Conservation (phyloP, 2,797 vertebrate species). For the Lepus oiostolus region DNA sequence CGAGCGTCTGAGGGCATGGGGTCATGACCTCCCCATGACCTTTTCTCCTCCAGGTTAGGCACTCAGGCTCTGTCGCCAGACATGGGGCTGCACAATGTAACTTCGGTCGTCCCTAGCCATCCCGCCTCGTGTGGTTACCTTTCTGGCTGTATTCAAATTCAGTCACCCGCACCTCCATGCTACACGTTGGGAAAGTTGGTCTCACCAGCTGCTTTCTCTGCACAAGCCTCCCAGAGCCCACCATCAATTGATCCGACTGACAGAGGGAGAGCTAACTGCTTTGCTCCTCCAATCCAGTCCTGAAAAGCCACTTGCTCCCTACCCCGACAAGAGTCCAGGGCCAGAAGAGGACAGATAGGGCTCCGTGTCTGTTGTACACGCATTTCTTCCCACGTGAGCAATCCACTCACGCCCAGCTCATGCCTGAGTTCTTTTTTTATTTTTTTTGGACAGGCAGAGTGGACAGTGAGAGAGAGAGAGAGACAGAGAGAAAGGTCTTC, state of each 20-base stretch:
- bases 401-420: background rate
- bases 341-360: background rate
- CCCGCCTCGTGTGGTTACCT: background rate
- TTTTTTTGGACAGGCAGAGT: no score
- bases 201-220: background rate
- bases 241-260: background rate
- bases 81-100: background rate
- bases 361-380: background rate
- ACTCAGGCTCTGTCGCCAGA: background rate
- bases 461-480: no score
- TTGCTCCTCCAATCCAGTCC: background rate
- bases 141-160: constrained; percentile 19
- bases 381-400: background rate
- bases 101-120: background rate
- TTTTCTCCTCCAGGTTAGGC: background rate
- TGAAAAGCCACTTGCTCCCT: background rate
- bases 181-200: background rate
- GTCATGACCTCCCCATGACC: background rate
- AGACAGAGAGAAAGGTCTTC: no score
- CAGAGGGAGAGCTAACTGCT: background rate
- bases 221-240: background rate
- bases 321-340: background rate
- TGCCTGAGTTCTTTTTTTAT: background rate
- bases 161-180: background rate
- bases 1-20: background rate